A percentile compares a stretch with the other conserved stretches of the same genome.
Conservation (phyloP, 1,140 invertebrate genomes). For the Brachionus calyciflorus region DNA sequence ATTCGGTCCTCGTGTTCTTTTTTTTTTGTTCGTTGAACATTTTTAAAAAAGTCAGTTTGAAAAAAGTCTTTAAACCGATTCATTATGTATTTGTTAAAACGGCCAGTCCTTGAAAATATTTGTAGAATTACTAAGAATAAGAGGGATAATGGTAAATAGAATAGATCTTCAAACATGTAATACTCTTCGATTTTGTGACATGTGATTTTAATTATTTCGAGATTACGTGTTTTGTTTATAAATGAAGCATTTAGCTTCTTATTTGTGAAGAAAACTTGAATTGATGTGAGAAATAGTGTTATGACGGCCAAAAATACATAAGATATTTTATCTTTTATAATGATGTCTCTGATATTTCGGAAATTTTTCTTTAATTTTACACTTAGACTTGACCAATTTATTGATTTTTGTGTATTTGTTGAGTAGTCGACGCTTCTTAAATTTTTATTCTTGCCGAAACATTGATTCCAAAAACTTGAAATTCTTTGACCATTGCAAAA, state of each 20-base stretch:
- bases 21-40: neutral
- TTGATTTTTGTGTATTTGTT: neutral
- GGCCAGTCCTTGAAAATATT: neutral
- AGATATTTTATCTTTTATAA: neutral
- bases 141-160: slow-evolving; percentile 31
- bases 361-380: slow-evolving; percentile 1
- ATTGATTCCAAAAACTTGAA: neutral
- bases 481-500: slow-evolving; percentile 16
- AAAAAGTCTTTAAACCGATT: neutral
- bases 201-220: neutral
- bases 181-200: slow-evolving; percentile 12
- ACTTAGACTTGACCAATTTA: slow-evolving; percentile 35
- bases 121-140: neutral
- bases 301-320: neutral
- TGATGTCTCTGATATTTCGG: neutral
- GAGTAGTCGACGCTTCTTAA: neutral
- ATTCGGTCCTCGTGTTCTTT: neutral
- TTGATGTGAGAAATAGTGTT: neutral
- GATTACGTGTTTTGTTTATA: neutral
- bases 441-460: slow-evolving; percentile 15
- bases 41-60: slow-evolving; percentile 1
- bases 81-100: slow-evolving; percentile 43
- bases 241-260: neutral
- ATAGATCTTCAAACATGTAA: slow-evolving; percentile 31
- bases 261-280: neutral